Base-by-base conservation (phyloP, 2,797 vertebrate genomes). In the Sus cebifrons region DNA sequence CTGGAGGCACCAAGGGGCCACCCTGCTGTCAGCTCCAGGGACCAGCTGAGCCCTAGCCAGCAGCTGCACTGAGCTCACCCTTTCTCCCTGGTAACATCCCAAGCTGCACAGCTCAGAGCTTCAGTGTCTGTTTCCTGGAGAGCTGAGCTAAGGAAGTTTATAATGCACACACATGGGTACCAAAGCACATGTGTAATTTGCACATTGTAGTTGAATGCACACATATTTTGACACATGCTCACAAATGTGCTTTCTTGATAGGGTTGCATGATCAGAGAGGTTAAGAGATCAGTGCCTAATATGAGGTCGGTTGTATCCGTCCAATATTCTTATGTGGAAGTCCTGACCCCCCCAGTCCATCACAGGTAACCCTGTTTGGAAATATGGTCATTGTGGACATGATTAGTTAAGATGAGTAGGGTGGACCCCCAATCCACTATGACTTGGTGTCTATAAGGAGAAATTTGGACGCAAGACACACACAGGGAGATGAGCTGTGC, bases 351-450 rank as follows among this genome's bases (percentile, higher is more conserved):
- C 6, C 60, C 36, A 85, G 3, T 12, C 20, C 20, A 16, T 89
- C 27, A 56, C n/a, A 65, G 52, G 8, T 65, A 83, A 60, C 0
- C 15, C 62, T 32, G 1, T 86, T 75, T 56, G 54, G 62, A 64
- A 91, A 83, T 49, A 77, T 75, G n/a, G 13, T 87, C n/a, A 70
- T 77, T 71, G 62, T 20, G 44, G 62, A 70, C 56, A 23, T 25
- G n/a, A 82, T 75, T 75, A 29, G 32, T 60, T 56, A 86, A 62
- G n/a, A 54, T 74, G 52, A 58, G 29, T 16, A 40, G 17, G 3
- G n/a, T 3, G 18, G 32, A 15, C 32, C 14, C 27, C 40, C n/a
- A 62, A 54, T 64, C 20, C n/a, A 56, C 18, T 17, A 11, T 56
- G 60, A 62, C 20, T 56, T 9, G 67, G 67, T 27, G 40, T 44